These are phyloP conservation scores for Helostoma temminkii DNA, from an alignment of 2,797 vertebrate genomes.

Conservation along the genomic window DNA sequence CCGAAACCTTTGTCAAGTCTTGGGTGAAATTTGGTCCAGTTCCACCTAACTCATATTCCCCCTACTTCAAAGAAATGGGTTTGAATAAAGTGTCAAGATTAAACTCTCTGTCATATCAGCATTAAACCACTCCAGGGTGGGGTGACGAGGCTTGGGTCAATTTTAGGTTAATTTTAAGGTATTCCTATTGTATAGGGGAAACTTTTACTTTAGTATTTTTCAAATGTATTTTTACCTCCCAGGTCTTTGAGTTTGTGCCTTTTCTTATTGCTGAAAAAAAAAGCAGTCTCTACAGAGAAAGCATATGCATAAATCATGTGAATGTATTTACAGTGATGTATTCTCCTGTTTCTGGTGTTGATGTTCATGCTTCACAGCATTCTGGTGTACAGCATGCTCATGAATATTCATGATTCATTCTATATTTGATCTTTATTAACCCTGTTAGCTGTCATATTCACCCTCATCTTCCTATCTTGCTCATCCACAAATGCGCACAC, in stretches of 20 bases:
- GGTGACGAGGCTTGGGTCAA: conserved; percentile 26
- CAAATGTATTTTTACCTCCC: neutral
- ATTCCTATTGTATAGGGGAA: conserved; percentile 39
- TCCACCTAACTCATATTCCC: conserved; percentile 29
- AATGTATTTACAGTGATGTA: conserved; percentile 52
- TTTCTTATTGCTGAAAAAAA: neutral
- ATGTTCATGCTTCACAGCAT: conserved; percentile 58
- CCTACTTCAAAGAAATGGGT: conserved; percentile 60
- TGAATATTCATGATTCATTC: conserved; percentile 69
- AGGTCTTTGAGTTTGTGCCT: conserved; percentile 29
- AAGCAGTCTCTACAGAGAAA: conserved; percentile 28
- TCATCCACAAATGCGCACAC: neutral
- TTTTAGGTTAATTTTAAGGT: conserved; percentile 37
- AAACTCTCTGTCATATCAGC: conserved; percentile 43
- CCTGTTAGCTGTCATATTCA: conserved; percentile 35
- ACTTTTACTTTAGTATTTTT: conserved; percentile 27
- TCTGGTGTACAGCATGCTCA: conserved; percentile 33
- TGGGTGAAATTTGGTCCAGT: conserved; percentile 46
- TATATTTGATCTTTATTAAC: conserved; percentile 71
- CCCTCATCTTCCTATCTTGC: neutral
- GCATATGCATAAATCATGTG: conserved; percentile 61
- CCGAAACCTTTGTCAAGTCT: conserved; percentile 40
- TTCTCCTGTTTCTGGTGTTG: conserved; percentile 48
- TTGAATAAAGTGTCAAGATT: conserved; percentile 46
- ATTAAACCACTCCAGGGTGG: conserved; percentile 43